Conservation (phyloP, 2,113 vertebrate species). For the Hippocampus abdominalis region DNA sequence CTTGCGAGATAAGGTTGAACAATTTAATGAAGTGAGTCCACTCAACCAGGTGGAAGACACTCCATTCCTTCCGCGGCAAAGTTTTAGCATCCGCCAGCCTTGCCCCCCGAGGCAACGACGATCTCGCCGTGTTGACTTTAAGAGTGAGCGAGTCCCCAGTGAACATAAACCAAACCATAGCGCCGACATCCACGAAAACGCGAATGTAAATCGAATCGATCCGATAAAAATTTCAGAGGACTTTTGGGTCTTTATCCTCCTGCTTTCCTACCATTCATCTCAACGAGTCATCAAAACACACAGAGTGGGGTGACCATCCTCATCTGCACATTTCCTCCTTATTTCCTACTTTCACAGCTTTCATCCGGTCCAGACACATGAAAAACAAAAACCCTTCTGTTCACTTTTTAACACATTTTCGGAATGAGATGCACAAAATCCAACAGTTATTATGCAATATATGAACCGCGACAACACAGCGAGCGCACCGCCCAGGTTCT, state of each 20-base stretch:
- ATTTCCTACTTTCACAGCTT: slow-evolving; percentile 34
- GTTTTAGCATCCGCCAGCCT: background rate
- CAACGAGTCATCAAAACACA: slow-evolving; percentile 50
- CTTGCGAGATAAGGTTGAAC: background rate
- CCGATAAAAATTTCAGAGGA: background rate
- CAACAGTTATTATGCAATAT: background rate
- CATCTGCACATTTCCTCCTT: slow-evolving; percentile 45
- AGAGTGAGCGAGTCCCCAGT: background rate
- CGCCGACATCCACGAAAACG: background rate
- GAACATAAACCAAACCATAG: background rate
- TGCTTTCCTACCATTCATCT: slow-evolving; percentile 37
- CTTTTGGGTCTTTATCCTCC: slow-evolving; percentile 8
- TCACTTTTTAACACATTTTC: background rate
- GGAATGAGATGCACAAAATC: background rate
- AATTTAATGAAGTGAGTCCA: background rate
- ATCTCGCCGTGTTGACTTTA: background rate
- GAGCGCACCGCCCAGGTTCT: no score
- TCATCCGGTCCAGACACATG: slow-evolving; percentile 48
- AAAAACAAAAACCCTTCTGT: background rate
- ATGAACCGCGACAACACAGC: background rate
- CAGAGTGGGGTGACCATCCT: slow-evolving; percentile 24
- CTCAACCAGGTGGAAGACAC: background rate
- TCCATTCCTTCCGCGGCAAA: background rate
- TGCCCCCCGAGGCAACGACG: background rate
- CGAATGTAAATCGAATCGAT: background rate